A percentile compares a stretch with the other conserved stretches of the same genome.
Conservation (phyloP, 1,140 invertebrate species). For the Drosophila lowei region DNA sequence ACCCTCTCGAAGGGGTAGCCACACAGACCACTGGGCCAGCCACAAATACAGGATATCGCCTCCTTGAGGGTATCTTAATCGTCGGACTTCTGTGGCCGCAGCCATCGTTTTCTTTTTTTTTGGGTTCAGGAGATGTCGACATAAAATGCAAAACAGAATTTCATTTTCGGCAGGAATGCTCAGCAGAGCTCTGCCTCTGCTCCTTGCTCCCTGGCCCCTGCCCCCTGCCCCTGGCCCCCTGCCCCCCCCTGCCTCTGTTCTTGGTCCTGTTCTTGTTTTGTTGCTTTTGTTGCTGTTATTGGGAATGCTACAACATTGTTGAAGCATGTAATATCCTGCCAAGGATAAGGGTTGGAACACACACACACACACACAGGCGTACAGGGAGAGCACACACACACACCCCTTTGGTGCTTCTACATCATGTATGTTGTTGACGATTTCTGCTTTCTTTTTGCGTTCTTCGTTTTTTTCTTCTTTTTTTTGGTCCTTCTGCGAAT, state of each 20-base stretch:
- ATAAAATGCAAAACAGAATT: slow-evolving; percentile 82
- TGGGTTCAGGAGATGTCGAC: slow-evolving; percentile 78
- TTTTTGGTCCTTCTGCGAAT: slow-evolving; percentile 65
- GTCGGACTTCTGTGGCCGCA: slow-evolving; percentile 1
- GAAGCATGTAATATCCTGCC: slow-evolving; percentile 81
- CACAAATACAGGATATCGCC: too few species aligned
- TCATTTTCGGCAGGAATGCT: slow-evolving; percentile 81
- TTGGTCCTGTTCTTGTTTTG: slow-evolving; percentile 20
- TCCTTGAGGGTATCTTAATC: too few species aligned
- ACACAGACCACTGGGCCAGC: too few species aligned
- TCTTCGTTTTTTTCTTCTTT: slow-evolving; percentile 17
- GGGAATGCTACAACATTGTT: slow-evolving; percentile 81
- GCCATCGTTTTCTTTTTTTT: slow-evolving; percentile 56
- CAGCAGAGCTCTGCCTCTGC: slow-evolving; percentile 5
- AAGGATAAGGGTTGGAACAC: slow-evolving; percentile 78
- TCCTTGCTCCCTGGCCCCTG: too few species aligned
- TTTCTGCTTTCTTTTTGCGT: slow-evolving; percentile 66
- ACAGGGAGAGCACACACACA: slow-evolving; percentile 11
- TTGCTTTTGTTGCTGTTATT: slow-evolving; percentile 67
- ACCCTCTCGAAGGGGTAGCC: too few species aligned
- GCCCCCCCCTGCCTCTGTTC: neutral
- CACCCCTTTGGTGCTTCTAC: slow-evolving; percentile 23
- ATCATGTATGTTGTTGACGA: slow-evolving; percentile 73
- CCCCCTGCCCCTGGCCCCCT: too few species aligned
- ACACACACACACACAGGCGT: slow-evolving; percentile 39